Conservation (phyloP, 2,797 vertebrate genomes). For the Hydrophis major region DNA sequence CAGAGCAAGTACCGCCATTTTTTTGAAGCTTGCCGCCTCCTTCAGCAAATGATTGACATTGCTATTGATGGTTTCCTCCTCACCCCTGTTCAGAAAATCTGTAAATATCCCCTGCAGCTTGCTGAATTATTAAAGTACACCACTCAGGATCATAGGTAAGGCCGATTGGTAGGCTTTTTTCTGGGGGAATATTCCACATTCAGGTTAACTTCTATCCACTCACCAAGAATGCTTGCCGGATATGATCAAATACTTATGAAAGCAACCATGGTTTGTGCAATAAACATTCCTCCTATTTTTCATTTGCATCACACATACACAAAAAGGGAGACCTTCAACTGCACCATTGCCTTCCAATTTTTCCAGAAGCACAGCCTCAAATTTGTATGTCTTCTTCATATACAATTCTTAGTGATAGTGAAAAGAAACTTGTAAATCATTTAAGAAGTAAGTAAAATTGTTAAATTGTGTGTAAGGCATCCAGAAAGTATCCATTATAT, state of each 20-base stretch:
- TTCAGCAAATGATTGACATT: constrained; percentile 98
- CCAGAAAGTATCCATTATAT: too few relatives aligned
- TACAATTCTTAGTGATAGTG: background rate
- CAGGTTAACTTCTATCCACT: background rate
- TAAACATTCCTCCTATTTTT: background rate
- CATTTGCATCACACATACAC: background rate
- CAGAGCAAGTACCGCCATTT: constrained; percentile 91
- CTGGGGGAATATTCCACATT: background rate
- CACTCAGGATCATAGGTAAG: constrained; percentile 90
- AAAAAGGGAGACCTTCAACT: background rate
- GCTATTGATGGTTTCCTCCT: constrained; percentile 95
- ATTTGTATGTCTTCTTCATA: background rate
- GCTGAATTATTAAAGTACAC: constrained; percentile 98
- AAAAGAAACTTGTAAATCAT: background rate
- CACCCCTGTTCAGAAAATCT: constrained; percentile 97
- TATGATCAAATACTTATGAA: background rate
- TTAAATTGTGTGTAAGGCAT: background rate
- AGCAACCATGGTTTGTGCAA: background rate
- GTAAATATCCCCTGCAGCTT: constrained; percentile 96
- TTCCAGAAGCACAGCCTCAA: background rate
- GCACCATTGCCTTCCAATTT: background rate
- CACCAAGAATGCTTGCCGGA: background rate
- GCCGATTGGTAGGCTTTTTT: background rate
- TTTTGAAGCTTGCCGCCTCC: constrained; percentile 95
- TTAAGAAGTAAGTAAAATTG: background rate